A percentile compares a stretch with the other conserved stretches of the same genome.
Conservation (phyloP, 23 tunicate species). For the Trididemnum nubilum region DNA sequence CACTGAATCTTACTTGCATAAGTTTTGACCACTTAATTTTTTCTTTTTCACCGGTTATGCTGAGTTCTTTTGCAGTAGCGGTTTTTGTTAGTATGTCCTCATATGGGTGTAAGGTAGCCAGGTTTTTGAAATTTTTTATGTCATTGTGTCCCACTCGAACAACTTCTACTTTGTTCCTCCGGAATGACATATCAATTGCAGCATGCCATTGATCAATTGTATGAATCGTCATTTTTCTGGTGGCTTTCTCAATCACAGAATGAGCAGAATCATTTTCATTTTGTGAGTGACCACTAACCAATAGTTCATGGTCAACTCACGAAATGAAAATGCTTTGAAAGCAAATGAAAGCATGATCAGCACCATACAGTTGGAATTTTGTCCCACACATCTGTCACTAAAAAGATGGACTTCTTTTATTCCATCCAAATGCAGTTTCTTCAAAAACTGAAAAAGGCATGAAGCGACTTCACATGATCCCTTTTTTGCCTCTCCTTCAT, state of each 20-base stretch:
- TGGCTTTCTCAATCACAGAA: slow-evolving; percentile 8
- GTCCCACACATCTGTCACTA: background rate
- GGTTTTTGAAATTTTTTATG: slow-evolving; percentile 1
- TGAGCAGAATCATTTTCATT: slow-evolving; percentile 4
- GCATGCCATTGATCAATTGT: slow-evolving; percentile 11
- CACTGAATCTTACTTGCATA: background rate
- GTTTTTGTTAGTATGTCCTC: background rate
- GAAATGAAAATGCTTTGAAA: background rate
- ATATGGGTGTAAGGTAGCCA: background rate
- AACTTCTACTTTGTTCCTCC: background rate
- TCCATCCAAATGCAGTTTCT: no score
- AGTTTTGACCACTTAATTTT: background rate
- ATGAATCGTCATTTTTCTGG: background rate
- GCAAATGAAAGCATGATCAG: slow-evolving; percentile 8
- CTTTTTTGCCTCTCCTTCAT: no score
- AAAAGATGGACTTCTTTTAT: no score
- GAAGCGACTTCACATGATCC: no score
- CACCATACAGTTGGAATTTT: slow-evolving; percentile 3
- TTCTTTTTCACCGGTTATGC: background rate
- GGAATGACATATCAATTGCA: slow-evolving; percentile 9
- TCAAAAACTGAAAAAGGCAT: no score
- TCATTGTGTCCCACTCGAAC: background rate
- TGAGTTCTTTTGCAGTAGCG: background rate
- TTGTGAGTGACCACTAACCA: slow-evolving; percentile 6
- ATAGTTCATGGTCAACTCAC: slow-evolving; percentile 1